Evolutionary conservation across 2,797 vertebrate genomes (phyloP).

Genomic region (Moxostoma hubbsi): DNA sequence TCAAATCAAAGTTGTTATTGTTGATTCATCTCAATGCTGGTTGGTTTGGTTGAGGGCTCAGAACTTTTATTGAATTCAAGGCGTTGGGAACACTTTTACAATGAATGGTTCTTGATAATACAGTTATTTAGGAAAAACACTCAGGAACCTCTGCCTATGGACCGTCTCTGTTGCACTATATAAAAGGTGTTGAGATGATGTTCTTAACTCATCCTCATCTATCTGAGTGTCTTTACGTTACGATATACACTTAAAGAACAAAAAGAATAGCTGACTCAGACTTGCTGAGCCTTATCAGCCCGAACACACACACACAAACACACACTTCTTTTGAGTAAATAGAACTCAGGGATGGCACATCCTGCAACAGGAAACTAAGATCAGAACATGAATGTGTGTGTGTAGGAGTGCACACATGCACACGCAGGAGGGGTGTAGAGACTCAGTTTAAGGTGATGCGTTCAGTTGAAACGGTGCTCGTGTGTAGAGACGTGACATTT

Average conservation of each 20-base stretch:
- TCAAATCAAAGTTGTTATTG: no score
- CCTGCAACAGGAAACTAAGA: constrained; percentile 81
- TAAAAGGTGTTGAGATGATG: no score
- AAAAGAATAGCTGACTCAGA: constrained; percentile 42
- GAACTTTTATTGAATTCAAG: no score
- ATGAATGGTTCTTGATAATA: no score
- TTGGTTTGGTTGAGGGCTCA: no score
- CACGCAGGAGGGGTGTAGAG: neutral
- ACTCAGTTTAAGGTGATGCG: neutral
- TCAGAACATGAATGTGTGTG: constrained; percentile 4
- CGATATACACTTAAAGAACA: neutral
- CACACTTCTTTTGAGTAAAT: constrained; percentile 42
- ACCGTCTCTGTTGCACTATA: no score
- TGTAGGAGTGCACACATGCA: neutral
- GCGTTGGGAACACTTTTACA: no score
- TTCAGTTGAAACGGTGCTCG: constrained; percentile 1
- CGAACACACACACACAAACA: constrained; percentile 1
- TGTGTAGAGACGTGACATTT: neutral
- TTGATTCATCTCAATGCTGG: no score
- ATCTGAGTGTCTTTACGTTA: neutral
- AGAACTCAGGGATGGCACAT: constrained; percentile 67
- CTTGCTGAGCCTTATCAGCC: constrained; percentile 30
- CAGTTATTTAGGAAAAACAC: no score
- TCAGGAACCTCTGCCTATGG: no score
- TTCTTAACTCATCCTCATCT: neutral